These are phyloP conservation scores for Agraylea sexmaculata DNA, from an alignment of 1,140 invertebrate species.

Conservation along the genomic window DNA sequence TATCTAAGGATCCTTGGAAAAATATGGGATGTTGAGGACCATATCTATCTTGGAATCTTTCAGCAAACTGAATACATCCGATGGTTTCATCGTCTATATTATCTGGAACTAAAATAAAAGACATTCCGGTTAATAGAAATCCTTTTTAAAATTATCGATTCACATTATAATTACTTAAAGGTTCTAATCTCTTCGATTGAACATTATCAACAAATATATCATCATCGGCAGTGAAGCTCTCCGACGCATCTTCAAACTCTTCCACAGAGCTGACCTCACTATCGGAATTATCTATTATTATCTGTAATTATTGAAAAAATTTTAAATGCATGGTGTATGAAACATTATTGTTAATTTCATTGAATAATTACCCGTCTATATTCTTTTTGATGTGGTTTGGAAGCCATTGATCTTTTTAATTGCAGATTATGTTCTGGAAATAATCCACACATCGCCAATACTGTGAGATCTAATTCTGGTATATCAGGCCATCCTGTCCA, in stretches of 20 bases:
- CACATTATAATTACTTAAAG: conserved; percentile 67
- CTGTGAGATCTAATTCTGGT: conserved; percentile 40
- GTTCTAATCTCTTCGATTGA: conserved; percentile 54
- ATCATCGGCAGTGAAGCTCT: conserved; percentile 70
- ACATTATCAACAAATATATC: conserved; percentile 74
- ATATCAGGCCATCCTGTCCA: conserved; percentile 49
- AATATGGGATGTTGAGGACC: conserved; percentile 78
- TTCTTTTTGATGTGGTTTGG: conserved; percentile 39
- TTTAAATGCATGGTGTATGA: too few relatives aligned
- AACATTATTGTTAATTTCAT: too few relatives aligned
- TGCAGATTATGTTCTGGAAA: conserved; percentile 59
- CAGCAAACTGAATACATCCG: conserved; percentile 75
- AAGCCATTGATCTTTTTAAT: conserved; percentile 34
- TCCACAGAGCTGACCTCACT: conserved; percentile 61
- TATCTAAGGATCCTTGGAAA: conserved; percentile 79
- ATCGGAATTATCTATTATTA: conserved; percentile 43
- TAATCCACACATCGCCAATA: conserved; percentile 56
- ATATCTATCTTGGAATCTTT: conserved; percentile 70
- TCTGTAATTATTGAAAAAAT: conserved; percentile 26
- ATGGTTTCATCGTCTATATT: conserved; percentile 73
- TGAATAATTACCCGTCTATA: conserved; percentile 43
- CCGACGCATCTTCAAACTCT: conserved; percentile 74
- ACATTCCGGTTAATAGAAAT: neutral
- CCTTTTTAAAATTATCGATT: conserved; percentile 2
- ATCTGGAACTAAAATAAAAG: conserved; percentile 62